Percentiles rank a stretch among this genome's conserved stretches.
These are phyloP conservation scores for Ochlodes sylvanus DNA, from an alignment of 2,888 invertebrate species.

Conservation along the genomic window DNA sequence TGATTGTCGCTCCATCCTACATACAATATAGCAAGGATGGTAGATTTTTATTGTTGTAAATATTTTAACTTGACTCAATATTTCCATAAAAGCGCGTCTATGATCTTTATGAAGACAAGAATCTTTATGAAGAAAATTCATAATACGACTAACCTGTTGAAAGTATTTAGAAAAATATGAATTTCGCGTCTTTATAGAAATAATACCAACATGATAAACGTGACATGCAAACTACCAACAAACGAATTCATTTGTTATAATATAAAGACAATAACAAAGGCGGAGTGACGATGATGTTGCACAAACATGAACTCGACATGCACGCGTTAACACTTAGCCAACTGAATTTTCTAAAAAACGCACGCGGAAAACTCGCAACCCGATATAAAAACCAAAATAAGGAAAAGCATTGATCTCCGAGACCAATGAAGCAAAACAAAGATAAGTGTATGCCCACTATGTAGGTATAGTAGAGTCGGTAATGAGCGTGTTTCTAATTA, in stretches of 20 bases:
- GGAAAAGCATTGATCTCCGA: constrained; percentile 7
- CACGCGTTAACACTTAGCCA: constrained; percentile 24
- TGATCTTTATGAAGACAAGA: constrained; percentile 14
- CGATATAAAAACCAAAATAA: background rate
- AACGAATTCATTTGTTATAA: background rate
- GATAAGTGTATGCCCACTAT: constrained; percentile 7
- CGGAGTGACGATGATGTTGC: constrained; percentile 7
- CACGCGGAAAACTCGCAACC: constrained; percentile 15
- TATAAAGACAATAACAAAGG: constrained; percentile 2
- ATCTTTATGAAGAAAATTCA: background rate
- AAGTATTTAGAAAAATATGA: background rate
- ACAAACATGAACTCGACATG: constrained; percentile 31
- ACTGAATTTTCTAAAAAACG: constrained; percentile 15
- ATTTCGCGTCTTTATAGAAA: constrained; percentile 21
- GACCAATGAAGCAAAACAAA: constrained; percentile 10
- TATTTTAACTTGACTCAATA: background rate
- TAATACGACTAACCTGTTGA: background rate
- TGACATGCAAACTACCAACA: constrained; percentile 26
- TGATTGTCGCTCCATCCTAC: background rate
- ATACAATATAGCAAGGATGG: background rate
- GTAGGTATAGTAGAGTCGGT: background rate
- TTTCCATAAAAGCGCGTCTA: constrained; percentile 13
- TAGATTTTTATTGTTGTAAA: background rate
- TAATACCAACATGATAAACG: background rate
- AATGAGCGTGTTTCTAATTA: background rate